These are phyloP conservation scores for Cryptoleucopteryx plumbea DNA, from an alignment of 2,113 vertebrate species.

Conservation along the genomic window DNA sequence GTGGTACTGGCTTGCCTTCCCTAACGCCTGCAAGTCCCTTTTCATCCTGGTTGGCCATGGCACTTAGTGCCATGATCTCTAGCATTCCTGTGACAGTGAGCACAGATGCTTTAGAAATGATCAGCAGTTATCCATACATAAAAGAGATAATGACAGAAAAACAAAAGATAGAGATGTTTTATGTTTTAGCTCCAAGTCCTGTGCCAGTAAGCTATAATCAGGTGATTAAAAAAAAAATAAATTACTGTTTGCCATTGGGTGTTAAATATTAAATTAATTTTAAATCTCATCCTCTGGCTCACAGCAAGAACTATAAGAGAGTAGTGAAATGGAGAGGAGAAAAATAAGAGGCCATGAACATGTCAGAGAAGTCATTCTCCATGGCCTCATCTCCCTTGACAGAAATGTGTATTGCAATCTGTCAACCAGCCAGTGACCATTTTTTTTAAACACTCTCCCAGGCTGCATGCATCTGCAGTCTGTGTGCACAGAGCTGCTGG, in stretches of 20 bases:
- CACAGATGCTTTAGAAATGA: constrained; percentile 30
- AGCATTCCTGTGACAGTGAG: constrained; percentile 46
- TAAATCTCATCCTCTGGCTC: neutral
- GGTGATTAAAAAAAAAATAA: neutral
- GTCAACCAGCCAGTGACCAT: neutral
- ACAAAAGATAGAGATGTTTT: constrained; percentile 42
- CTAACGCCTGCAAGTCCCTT: constrained; percentile 20
- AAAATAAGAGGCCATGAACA: constrained; percentile 37
- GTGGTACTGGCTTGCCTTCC: neutral
- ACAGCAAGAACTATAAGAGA: neutral
- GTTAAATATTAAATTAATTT: neutral
- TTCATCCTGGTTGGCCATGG: constrained; percentile 40
- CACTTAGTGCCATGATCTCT: constrained; percentile 1
- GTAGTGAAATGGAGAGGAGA: neutral
- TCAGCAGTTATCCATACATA: constrained; percentile 17
- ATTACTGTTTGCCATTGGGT: neutral
- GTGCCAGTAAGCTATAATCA: constrained; percentile 30
- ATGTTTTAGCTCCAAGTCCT: constrained; percentile 24
- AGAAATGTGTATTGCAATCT: constrained; percentile 27
- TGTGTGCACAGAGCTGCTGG: neutral
- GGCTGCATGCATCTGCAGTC: neutral
- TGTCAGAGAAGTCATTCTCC: constrained; percentile 5
- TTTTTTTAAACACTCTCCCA: neutral
- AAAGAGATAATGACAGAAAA: constrained; percentile 43
- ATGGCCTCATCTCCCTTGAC: neutral